Evolutionary conservation across 2,797 vertebrate genomes (phyloP), one percentile per base, ranked within the genome.

Genomic region (Sternotherus odoratus): DNA sequence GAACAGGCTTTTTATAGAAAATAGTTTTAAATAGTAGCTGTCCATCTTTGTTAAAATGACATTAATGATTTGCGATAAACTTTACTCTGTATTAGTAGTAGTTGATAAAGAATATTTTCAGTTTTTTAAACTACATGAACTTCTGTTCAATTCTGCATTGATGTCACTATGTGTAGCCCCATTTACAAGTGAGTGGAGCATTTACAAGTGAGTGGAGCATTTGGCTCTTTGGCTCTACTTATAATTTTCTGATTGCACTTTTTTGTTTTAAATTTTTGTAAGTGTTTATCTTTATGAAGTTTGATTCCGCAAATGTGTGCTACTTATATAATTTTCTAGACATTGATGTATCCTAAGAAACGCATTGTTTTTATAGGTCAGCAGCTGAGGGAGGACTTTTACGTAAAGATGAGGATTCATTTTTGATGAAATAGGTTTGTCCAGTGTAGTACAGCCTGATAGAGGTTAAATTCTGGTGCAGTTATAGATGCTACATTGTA

Each of bases 401-500:
- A 24, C 57, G 75, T 91, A 85, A 50, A 78, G 30, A 51, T 33
- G 48, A 57, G 15, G 83, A 57, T 87, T 93, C 60, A 5, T 66
- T 83, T 93, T 77, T 57, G 33, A 5, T 39, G 80, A 80, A 33
- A 89, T 83, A 80, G 33, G 3, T n/a, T 92, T 66, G 50, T 86
- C 79, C 54, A 21, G 12, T 53, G 84, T 81, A 24, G 84, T 57
- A 26, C 60, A 83, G 49, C 80, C n/a, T 63, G 23, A 86, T 79
- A 87, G 63, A 66, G 10, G 12, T 78, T 77, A 50, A 79, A 75
- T 72, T 6, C 69, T 2, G 16, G 23, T 63, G 6, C 56, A 36
- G 2, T 90, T 93, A 89, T 84, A 63, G 83, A 63, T 57, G 39
- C 8, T 23, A 53, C 11, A 3, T 77, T 89, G 12, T 1, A 89